These are phyloP conservation scores for Sycon ciliatum DNA, from an alignment of 37 sponge, comb jelly and placozoan genomes.

Conservation along the genomic window DNA sequence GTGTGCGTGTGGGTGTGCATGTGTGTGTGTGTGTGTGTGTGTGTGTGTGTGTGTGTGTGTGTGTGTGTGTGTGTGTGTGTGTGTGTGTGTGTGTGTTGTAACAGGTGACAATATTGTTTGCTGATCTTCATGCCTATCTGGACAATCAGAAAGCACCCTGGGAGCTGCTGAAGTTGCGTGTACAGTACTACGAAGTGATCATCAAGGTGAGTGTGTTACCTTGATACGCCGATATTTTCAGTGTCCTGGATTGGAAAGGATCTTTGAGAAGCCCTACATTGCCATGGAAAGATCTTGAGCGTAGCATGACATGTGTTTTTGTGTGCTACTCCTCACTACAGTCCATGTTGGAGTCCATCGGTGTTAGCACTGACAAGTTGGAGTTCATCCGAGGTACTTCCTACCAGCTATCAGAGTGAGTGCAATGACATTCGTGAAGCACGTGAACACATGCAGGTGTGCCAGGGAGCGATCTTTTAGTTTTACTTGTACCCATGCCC, in stretches of 20 bases:
- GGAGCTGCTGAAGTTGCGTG: constrained; percentile 66
- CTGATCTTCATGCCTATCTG: constrained; percentile 89
- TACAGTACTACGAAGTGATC: constrained; percentile 81
- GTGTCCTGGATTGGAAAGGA: not conserved
- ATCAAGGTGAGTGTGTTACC: constrained; percentile 66
- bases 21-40: too few species aligned
- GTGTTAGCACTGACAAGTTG: constrained; percentile 77
- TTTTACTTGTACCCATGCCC: too few species aligned
- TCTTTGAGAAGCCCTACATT: not conserved
- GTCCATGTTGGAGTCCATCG: constrained; percentile 83
- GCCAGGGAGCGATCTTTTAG: too few species aligned
- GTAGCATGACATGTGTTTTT: too few species aligned
- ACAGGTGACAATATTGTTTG: constrained; percentile 81
- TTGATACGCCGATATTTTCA: not conserved
- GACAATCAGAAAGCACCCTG: constrained; percentile 96
- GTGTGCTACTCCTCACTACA: constrained; percentile 5
- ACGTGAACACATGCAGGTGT: too few species aligned
- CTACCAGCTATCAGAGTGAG: constrained; percentile 71
- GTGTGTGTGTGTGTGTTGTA: not conserved
- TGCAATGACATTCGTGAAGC: too few species aligned
- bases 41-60: too few species aligned
- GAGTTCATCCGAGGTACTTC: constrained; percentile 85
- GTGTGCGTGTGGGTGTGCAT: too few species aligned
- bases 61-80: constrained; percentile 13
- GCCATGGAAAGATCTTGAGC: too few species aligned